Percentiles rank a stretch among this genome's conserved stretches.
Evolutionary conservation across 1,140 invertebrate species (phyloP).

Genomic region (Gonioctena quinquepunctata): DNA sequence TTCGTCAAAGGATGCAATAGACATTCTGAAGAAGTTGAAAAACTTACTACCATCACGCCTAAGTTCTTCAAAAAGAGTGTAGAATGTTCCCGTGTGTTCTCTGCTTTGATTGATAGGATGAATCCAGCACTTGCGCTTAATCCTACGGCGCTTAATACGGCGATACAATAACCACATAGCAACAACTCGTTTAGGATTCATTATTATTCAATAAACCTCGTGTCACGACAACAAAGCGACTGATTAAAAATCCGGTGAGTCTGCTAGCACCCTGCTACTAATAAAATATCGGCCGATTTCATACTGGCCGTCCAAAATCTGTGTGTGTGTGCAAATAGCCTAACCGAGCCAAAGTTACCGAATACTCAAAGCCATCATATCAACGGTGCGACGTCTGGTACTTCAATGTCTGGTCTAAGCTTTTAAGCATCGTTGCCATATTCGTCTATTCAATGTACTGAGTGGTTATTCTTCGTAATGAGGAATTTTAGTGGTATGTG

Average conservation of each 20-base stretch:
- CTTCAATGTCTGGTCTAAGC: no score
- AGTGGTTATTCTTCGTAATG: no score
- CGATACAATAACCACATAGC: slow-evolving; percentile 16
- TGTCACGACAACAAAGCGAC: background rate
- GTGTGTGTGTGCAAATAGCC: no score
- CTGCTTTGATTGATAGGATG: slow-evolving; percentile 15
- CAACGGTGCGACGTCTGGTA: no score
- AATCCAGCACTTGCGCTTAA: slow-evolving; percentile 2
- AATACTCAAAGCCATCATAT: no score
- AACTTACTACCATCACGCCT: slow-evolving; percentile 11
- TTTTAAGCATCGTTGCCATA: no score
- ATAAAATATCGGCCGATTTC: no score
- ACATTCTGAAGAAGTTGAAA: slow-evolving; percentile 22
- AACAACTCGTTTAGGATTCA: background rate
- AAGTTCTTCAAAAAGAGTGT: slow-evolving; percentile 18
- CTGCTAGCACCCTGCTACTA: background rate
- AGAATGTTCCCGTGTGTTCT: background rate
- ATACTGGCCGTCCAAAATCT: no score
- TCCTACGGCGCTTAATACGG: slow-evolving; percentile 2
- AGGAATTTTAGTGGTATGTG: no score
- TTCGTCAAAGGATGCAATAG: slow-evolving; percentile 7
- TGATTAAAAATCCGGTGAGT: background rate
- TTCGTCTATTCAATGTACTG: no score
- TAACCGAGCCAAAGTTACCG: no score
- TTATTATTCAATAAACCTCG: background rate